Evolutionary conservation across 2,113 vertebrate genomes (phyloP).

Genomic region (Rhinogobius similis): DNA sequence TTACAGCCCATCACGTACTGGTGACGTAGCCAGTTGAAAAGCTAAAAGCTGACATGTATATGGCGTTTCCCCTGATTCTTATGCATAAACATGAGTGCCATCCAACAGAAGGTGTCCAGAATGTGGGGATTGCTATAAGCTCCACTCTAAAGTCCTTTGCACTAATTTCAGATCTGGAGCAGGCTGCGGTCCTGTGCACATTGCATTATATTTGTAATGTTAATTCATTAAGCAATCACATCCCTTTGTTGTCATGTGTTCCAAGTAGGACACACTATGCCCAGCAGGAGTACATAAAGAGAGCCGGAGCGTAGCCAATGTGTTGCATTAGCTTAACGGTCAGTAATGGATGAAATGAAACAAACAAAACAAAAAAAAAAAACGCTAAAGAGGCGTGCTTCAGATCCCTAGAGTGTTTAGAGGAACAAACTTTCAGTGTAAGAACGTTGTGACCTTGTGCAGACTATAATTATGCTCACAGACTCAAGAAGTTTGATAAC

Average conservation of each 20-base stretch:
- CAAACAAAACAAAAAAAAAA: slow-evolving; percentile 43
- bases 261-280: slow-evolving; percentile 57
- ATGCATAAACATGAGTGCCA: background rate
- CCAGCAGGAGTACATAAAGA: slow-evolving; percentile 51
- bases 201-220: slow-evolving; percentile 47
- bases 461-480: slow-evolving; percentile 30
- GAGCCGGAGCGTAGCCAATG: slow-evolving; percentile 38
- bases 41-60: slow-evolving; percentile 4
- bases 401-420: slow-evolving; percentile 39
- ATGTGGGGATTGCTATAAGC: slow-evolving; percentile 33
- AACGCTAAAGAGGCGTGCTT: slow-evolving; percentile 27
- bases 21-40: slow-evolving; percentile 5
- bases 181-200: slow-evolving; percentile 22
- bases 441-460: slow-evolving; percentile 31
- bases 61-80: background rate
- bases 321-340: slow-evolving; percentile 49
- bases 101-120: slow-evolving; percentile 13
- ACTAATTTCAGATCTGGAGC: background rate
- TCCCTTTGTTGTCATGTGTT: slow-evolving; percentile 41
- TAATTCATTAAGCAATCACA: slow-evolving; percentile 29
- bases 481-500: slow-evolving; percentile 10
- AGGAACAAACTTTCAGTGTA: slow-evolving; percentile 26
- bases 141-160: slow-evolving; percentile 2
- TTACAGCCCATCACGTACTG: background rate
- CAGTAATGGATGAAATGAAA: slow-evolving; percentile 53